Conservation (phyloP, 2,797 vertebrate genomes). For the Cirrhinus mrigala region DNA sequence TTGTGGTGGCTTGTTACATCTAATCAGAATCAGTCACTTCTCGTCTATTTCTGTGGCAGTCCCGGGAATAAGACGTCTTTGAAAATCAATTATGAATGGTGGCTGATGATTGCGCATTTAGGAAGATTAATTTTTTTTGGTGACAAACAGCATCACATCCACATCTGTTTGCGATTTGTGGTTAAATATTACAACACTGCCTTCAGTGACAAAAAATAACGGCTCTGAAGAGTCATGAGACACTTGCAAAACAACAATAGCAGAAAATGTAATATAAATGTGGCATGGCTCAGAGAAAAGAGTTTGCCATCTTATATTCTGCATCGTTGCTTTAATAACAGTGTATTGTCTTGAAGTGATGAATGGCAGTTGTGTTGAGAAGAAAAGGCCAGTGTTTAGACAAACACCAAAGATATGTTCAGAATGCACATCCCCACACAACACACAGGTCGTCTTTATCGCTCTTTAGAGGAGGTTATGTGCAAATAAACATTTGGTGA, state of each 20-base stretch:
- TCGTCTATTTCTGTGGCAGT: conserved; percentile 9
- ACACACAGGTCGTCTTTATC: conserved; percentile 71
- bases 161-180: conserved; percentile 52
- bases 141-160: conserved; percentile 11
- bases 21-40: conserved; percentile 52
- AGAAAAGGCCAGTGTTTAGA: conserved; percentile 82
- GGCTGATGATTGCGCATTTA: conserved; percentile 23
- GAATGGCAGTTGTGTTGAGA: conserved; percentile 80
- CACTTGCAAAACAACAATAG: conserved; percentile 19
- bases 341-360: conserved; percentile 78
- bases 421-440: conserved; percentile 78
- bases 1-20: conserved; percentile 35
- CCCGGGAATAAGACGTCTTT: conserved; percentile 8
- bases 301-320: conserved; percentile 67
- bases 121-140: background rate
- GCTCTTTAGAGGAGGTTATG: conserved; percentile 62
- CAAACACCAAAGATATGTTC: conserved; percentile 79
- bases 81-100: conserved; percentile 37
- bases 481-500: conserved; percentile 43
- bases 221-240: conserved; percentile 5
- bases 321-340: conserved; percentile 69
- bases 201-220: background rate
- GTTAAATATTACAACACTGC: conserved; percentile 23
- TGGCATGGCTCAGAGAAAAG: conserved; percentile 30
- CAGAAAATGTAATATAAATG: conserved; percentile 15